Percentiles rank a stretch among this genome's conserved stretches.
phyloP scores from a whole-genome alignment of 2,888 invertebrate species.

The Chironomus tentans region DNA sequence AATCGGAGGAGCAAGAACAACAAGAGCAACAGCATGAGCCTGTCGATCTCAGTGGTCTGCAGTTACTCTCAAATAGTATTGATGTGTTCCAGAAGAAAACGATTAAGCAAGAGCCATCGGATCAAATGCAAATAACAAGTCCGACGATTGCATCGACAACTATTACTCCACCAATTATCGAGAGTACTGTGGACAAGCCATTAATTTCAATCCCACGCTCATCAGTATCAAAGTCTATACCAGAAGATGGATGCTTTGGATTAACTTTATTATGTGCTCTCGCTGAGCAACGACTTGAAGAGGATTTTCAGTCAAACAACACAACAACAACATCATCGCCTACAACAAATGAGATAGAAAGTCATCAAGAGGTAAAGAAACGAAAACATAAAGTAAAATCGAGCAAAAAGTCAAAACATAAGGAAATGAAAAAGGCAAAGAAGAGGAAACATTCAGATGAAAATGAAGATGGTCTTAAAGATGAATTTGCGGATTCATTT shows the following conservation, averaged over 20 bases:
- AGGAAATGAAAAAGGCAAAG: conserved; percentile 31
- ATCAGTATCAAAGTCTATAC: conserved; percentile 30
- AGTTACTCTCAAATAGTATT: conserved; percentile 75
- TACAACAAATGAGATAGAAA: conserved; percentile 32
- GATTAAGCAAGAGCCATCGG: conserved; percentile 37
- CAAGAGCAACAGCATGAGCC: conserved; percentile 30
- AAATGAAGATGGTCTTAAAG: conserved; percentile 29
- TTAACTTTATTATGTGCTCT: conserved; percentile 71
- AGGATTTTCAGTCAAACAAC: conserved; percentile 45
- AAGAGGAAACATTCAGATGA: conserved; percentile 32
- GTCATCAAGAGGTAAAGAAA: conserved; percentile 43
- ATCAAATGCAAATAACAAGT: conserved; percentile 33
- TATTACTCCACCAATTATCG: conserved; percentile 7
- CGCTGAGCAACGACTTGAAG: conserved; percentile 74
- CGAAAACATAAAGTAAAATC: conserved; percentile 42
- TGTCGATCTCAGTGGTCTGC: conserved; percentile 71
- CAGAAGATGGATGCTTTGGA: conserved; percentile 46
- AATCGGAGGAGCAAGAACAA: neutral
- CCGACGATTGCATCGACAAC: conserved; percentile 26
- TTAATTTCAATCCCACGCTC: neutral
- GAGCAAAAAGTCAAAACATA: conserved; percentile 38
- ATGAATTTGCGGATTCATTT: conserved; percentile 29
- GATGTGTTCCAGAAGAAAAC: conserved; percentile 51
- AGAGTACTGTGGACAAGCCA: neutral
- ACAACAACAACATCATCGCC: conserved; percentile 28